Evolutionary conservation across 2,113 vertebrate genomes (phyloP), one percentile per base, ranked within the genome.

Genomic region (Phylloscopus trochilus): DNA sequence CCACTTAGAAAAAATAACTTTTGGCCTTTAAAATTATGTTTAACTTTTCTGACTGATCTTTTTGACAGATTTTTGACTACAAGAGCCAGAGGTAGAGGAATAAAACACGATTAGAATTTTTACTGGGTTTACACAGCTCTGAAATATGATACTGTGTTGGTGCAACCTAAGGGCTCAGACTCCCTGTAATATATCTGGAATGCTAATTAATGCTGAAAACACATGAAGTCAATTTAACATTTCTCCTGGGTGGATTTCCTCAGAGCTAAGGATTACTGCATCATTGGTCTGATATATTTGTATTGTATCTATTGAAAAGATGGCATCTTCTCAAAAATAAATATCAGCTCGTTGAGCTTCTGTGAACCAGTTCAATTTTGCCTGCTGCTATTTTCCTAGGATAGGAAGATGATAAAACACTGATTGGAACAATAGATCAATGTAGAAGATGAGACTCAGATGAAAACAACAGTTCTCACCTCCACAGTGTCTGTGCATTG

Each of bases 401-500:
- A 47, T 55, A 74, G 21, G 44, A 83, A 92, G 59, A 86, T 59
- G 86, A 95, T 74, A 33, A 90, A 94, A 81, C 39, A 81, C 79
- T 63, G 51, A 83, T 35, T 89, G 30, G 68, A 88, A 90, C 1
- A 22, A 90, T 18, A 97, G 83, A 94, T 95, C 90, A 90, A 41
- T 47, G 80, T 7, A 80, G 90, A 59, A 47, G 46, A 92, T n/a
- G 24, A 89, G 83, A 63, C 55, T 43, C 46, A n/a, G 51, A 20
- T 70, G 62, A 92, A 95, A 88, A 80, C 51, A 80, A 43, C 28
- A 70, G 30, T 81, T 97, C 79, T 94, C 59, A 93, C 79, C 83
- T 92, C 55, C 63, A 80, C 39, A 70, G 47, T 85, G 83, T 59
- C 72, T 92, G 26, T 35, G 56, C 89, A 77, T 78, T 95, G 72